These are phyloP conservation scores for Xylocampa areola DNA, from an alignment of 2,888 invertebrate species.

Conservation along the genomic window DNA sequence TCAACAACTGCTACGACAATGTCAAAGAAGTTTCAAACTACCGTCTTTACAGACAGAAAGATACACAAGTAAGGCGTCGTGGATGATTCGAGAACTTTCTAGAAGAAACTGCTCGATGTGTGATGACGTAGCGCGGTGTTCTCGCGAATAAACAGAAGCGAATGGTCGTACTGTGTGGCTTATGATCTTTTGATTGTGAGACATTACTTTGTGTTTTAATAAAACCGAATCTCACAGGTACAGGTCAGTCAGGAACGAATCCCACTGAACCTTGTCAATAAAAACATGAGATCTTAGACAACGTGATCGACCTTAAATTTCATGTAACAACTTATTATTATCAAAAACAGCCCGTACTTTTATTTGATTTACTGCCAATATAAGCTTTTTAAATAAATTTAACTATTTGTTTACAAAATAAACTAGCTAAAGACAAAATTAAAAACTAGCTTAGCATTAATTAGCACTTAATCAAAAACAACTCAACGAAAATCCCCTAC, in stretches of 20 bases:
- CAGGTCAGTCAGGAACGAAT: no score
- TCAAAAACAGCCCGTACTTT: no score
- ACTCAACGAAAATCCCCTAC: conserved; percentile 25
- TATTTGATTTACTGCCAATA: no score
- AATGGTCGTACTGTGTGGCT: conserved; percentile 41
- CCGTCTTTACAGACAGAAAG: conserved; percentile 84
- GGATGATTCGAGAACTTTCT: conserved; percentile 83
- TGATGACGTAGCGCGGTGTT: conserved; percentile 48
- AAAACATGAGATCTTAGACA: no score
- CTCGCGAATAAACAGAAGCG: conserved; percentile 45
- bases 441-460: conserved; percentile 5
- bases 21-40: conserved; percentile 82
- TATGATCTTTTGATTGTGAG: conserved; percentile 40
- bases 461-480: conserved; percentile 7
- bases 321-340: no score
- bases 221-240: no score
- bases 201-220: conserved; percentile 13
- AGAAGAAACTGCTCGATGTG: conserved; percentile 74
- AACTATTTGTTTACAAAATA: no score
- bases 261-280: no score
- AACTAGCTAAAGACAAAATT: not conserved
- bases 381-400: no score
- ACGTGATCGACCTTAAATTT: no score
- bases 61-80: conserved; percentile 89
- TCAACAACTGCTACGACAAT: conserved; percentile 79